These are phyloP conservation scores for Thinocorus orbignyianus DNA, from an alignment of 2,113 vertebrate genomes.

Conservation along the genomic window DNA sequence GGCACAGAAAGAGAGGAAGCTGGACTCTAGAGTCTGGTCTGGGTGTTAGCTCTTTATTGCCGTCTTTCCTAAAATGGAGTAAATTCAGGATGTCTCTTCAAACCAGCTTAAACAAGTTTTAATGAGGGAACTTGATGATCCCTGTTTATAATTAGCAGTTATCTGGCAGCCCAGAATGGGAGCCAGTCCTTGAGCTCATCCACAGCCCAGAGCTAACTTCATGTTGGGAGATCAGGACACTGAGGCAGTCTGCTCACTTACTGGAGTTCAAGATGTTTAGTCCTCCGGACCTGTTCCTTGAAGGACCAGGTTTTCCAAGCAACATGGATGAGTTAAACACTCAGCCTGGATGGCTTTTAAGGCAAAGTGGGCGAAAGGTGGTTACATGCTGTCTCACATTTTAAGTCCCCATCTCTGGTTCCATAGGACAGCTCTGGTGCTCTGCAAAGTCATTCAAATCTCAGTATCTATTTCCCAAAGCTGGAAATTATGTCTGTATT, in stretches of 20 bases:
- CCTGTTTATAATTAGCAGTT: not conserved
- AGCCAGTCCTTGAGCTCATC: not conserved
- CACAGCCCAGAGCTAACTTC: not conserved
- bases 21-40: not conserved
- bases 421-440: not conserved
- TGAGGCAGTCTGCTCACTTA: not conserved
- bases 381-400: not conserved
- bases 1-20: not conserved
- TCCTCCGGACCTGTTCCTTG: not conserved
- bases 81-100: not conserved
- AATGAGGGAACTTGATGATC: not conserved
- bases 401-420: not conserved
- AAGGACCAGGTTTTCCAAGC: not conserved
- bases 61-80: not conserved
- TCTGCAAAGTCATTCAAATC: not conserved
- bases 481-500: not conserved
- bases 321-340: fast-evolving
- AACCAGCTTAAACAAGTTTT: not conserved
- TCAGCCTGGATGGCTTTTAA: not conserved
- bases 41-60: not conserved
- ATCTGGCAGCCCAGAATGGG: fast-evolving
- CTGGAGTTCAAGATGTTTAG: not conserved
- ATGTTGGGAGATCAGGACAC: not conserved
- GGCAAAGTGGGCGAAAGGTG: not conserved
- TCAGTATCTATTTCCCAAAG: not conserved